Evolutionary conservation across 1,140 invertebrate genomes (phyloP), one percentile per base, ranked within the genome.

Genomic region (Cyclargus thomasi): DNA sequence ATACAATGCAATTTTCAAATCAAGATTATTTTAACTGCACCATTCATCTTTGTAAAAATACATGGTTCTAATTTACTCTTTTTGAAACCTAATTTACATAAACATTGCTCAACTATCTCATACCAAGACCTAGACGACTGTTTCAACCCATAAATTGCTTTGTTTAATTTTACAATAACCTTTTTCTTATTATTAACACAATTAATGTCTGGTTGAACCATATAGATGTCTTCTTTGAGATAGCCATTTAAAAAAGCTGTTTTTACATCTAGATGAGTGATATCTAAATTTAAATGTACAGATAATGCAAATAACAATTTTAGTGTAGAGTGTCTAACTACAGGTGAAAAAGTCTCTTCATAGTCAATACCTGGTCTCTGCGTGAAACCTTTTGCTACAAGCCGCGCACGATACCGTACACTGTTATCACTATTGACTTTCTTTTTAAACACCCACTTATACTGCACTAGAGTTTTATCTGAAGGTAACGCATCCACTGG

Each of bases 211-310:
- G 63, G 63, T 23, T 62, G 29, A 62, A 62, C 20, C 67, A 68
- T 68, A 63, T 68, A 67, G 47, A 67, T 62, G 7, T 64, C 53
- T 22, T 68, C 67, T 64, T 68, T 64, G 1, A 68, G 29, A 36
- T 16, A 35, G 20, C 67, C 62, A 68, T 68, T 68, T 68, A 68
- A 57, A n/a, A 68, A 68, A 36, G 67, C 67, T 39, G 67, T 68
- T 55, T 63, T 59, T 4, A 68, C 67, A 57, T 68, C 67, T 35
- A 69, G 17, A 16, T 69, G 67, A 17, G 64, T 69, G 7, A 69
- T 53, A 35, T 65, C n/a, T 23, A 65, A 36, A 35, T 69, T 65
- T 65, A 63, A 35, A 18, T 65, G 63, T 2, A 65, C 68, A 53
- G 57, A 47, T 3, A 69, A 8, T 14, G 68, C 67, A 64, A 69